These are phyloP conservation scores for Oncorhynchus kisutch DNA, from an alignment of 2,113 vertebrate species.

Conservation along the genomic window DNA sequence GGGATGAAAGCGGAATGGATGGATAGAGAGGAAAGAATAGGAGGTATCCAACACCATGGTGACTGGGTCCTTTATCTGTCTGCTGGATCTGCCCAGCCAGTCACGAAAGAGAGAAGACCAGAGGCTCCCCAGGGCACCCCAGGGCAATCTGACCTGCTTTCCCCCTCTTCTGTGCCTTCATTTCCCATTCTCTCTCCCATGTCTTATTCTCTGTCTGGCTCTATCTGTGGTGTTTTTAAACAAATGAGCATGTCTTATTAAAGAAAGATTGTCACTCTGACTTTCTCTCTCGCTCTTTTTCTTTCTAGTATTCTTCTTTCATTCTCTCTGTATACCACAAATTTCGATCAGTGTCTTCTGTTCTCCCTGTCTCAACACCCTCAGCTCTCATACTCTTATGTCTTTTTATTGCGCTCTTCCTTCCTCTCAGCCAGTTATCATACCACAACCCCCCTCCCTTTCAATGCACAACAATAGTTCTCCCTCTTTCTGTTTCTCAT, in stretches of 20 bases:
- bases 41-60: conserved; percentile 34
- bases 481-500: background rate
- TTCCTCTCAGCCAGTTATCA: background rate
- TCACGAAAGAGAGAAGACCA: conserved; percentile 18
- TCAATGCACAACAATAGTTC: background rate
- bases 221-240: no score
- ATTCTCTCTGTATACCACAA: background rate
- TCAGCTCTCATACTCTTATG: background rate
- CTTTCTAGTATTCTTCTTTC: background rate
- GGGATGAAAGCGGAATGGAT: background rate
- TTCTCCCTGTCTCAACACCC: background rate
- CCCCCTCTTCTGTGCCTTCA: background rate
- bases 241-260: no score
- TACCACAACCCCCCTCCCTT: background rate
- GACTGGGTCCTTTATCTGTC: conserved; percentile 64
- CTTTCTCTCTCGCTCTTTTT: background rate
- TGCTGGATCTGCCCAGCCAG: conserved; percentile 31
- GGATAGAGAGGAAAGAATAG: conserved; percentile 8
- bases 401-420: background rate
- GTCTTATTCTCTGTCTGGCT: no score
- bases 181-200: background rate
- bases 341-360: background rate
- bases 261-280: background rate
- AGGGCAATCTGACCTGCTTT: background rate
- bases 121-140: background rate